These are phyloP conservation scores for Sclerurus mexicanus DNA, from an alignment of 2,113 vertebrate species.

Conservation along the genomic window DNA sequence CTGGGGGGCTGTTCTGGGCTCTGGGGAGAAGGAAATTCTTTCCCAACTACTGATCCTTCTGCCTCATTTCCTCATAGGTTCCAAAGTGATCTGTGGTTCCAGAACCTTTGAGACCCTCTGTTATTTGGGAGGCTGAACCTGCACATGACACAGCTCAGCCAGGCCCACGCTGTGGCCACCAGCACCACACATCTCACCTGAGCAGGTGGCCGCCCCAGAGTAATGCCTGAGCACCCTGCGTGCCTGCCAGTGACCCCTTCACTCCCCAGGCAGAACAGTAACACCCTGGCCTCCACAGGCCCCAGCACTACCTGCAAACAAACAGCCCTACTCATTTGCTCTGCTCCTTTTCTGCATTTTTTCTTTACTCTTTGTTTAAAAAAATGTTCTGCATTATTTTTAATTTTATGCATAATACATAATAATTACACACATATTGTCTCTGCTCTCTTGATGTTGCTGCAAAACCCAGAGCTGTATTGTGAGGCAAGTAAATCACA, in stretches of 20 bases:
- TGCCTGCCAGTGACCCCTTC: fast-evolving
- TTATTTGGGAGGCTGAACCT: not conserved
- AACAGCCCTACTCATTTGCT: not conserved
- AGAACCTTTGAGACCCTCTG: not conserved
- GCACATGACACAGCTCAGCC: not conserved
- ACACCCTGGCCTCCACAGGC: fast-evolving
- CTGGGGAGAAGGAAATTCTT: not conserved
- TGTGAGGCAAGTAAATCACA: not conserved
- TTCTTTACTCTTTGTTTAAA: not conserved
- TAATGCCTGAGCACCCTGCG: not conserved
- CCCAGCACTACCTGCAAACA: not conserved
- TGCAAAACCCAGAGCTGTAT: not conserved
- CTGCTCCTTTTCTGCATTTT: not conserved
- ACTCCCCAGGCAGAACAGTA: not conserved
- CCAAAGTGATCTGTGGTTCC: not conserved
- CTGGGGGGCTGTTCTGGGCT: fast-evolving
- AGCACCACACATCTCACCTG: fast-evolving
- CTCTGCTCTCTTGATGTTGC: not conserved
- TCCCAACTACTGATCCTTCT: not conserved
- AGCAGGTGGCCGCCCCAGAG: not conserved
- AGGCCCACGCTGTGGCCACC: not conserved
- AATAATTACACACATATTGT: not conserved
- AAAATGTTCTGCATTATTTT: not conserved
- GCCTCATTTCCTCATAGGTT: not conserved
- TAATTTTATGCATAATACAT: not conserved